Base-by-base conservation (phyloP, 2,113 vertebrate species). In the Burhinus bistriatus region DNA sequence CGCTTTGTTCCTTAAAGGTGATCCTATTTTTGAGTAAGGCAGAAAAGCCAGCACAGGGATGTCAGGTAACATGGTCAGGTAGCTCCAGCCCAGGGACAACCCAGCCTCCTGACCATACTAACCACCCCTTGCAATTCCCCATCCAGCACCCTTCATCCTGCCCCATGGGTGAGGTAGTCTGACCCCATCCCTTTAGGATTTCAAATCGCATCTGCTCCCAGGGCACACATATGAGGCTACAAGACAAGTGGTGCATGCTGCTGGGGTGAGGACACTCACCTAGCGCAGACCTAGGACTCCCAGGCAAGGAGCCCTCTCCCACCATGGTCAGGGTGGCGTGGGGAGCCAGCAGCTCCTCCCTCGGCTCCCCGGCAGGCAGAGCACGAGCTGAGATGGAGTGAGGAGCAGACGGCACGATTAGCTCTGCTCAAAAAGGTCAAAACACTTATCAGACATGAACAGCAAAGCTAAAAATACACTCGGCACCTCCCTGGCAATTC, bases 361-460 rank as follows among this genome's bases (percentile, higher is more conserved):
- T 57, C 5, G 0, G 44, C 83, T 94, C 72, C 68, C 83, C 15
- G 7, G 90, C 90, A 94, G 95, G 80, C 79, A 93, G 90, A 95
- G 80, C 80, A 81, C 1, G 72, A 93, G 90, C 92, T 57, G 95
- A 93, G 94, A 47, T 19, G 57, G 86, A 93, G 52, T 23, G 73
- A 96, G 86, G 86, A 91, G 93, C 89, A 97, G 94, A 94, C 84
- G 4, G 81, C 73, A 13, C 78, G 77, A 96, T 95, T 96, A 95
- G 87, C 93, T 96, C 91, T 95, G 93, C 93, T 95, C 93, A 89
- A 85, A 97, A 96, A 97, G 96, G 96, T 97, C 95, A 96, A 97
- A 97, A 95, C 95, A 97, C 96, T 97, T 97, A 95, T 89, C 89
- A 92, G 95, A 89, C 94, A 87, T 0, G 75, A 97, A 72, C 25